phyloP scores from a whole-genome alignment of 2,797 vertebrate species.

The Dipus sagitta region DNA sequence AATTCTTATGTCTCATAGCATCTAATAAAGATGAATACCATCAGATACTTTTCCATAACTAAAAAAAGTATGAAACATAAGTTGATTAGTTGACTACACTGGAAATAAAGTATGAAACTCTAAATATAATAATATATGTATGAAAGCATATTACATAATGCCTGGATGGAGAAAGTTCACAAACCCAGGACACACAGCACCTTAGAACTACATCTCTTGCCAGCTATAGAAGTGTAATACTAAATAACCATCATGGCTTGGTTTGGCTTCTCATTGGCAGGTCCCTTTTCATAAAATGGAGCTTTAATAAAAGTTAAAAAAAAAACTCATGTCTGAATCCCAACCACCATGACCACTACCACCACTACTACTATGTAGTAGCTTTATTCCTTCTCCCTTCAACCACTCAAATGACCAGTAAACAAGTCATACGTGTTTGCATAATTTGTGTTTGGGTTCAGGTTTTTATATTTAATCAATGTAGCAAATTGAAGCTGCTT shows the following conservation, averaged over 20 bases:
- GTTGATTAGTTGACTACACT: conserved; percentile 16
- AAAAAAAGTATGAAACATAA: conserved; percentile 58
- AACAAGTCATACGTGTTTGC: conserved; percentile 6
- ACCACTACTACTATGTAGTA: background rate
- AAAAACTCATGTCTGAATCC: conserved; percentile 29
- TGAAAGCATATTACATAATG: conserved; percentile 17
- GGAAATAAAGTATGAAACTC: conserved; percentile 35
- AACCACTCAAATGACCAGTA: conserved; percentile 16
- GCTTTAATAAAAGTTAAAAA: background rate
- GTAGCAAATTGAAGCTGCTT: conserved; percentile 18
- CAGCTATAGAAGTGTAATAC: background rate
- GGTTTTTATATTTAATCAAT: conserved; percentile 59
- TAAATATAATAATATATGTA: conserved; percentile 12
- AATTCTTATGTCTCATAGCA: conserved; percentile 29
- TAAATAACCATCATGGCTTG: background rate
- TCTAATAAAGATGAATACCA: conserved; percentile 56
- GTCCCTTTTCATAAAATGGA: conserved; percentile 38
- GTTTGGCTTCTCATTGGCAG: background rate
- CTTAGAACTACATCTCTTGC: background rate
- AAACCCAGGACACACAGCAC: background rate
- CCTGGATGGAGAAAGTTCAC: background rate
- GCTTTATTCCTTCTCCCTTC: background rate
- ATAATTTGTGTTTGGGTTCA: conserved; percentile 47
- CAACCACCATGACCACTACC: background rate
- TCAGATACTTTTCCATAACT: conserved; percentile 20